Evolutionary conservation across 2,797 vertebrate genomes (phyloP).

Genomic region (Chiloscyllium punctatum): DNA sequence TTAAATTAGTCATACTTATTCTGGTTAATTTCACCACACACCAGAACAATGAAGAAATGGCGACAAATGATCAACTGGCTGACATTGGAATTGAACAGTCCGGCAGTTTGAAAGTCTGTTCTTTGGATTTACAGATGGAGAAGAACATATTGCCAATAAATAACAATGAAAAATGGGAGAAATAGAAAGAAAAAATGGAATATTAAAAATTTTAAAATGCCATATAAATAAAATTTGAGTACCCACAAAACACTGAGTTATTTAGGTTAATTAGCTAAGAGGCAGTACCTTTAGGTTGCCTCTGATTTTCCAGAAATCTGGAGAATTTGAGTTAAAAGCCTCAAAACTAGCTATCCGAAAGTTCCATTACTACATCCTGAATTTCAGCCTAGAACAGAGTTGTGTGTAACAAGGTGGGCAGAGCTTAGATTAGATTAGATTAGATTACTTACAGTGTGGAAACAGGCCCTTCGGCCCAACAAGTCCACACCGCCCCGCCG

Average conservation of each 20-base stretch:
- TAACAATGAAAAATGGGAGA: background rate
- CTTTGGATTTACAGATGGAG: background rate
- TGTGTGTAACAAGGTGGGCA: background rate
- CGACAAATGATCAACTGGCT: background rate
- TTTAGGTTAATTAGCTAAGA: background rate
- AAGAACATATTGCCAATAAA: background rate
- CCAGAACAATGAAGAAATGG: background rate
- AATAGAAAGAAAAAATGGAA: background rate
- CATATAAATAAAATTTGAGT: background rate
- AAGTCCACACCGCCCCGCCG: no score
- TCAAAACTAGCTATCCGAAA: background rate
- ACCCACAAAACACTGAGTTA: background rate
- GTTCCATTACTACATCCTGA: no score
- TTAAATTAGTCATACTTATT: background rate
- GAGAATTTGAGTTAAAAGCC: background rate
- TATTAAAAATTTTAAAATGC: background rate
- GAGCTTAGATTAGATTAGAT: no score
- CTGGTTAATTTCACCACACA: background rate
- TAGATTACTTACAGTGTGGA: no score
- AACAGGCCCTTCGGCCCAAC: no score
- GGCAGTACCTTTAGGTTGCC: background rate
- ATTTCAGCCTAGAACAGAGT: background rate
- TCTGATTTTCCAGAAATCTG: background rate
- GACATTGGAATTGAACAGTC: background rate
- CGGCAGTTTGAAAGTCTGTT: background rate